Evolutionary conservation across 2,888 invertebrate species (phyloP).

Genomic region (Pterostichus niger): DNA sequence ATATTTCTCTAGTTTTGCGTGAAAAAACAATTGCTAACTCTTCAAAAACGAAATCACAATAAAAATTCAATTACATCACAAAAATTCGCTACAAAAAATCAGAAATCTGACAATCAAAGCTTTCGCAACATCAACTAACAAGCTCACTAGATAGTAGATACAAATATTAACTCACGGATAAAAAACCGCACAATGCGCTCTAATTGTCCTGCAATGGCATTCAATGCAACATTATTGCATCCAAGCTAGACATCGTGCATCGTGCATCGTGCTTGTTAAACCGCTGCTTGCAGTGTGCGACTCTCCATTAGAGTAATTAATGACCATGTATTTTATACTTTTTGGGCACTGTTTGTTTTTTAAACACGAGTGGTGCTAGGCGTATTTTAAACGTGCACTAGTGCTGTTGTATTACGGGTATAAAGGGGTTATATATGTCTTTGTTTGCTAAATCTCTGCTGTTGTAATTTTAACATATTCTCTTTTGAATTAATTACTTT

Average conservation of each 20-base stretch:
- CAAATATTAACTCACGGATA: not conserved
- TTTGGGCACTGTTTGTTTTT: not conserved
- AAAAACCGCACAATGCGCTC: slow-evolving; percentile 22
- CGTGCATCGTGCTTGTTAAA: not conserved
- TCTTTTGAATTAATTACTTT: not conserved
- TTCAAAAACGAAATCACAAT: too few species aligned
- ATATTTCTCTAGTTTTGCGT: too few species aligned
- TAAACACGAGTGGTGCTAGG: not conserved
- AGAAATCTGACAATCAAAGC: too few species aligned
- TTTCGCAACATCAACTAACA: too few species aligned
- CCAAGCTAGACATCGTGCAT: not conserved
- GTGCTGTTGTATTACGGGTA: not conserved
- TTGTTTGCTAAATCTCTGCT: not conserved
- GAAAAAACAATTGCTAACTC: too few species aligned
- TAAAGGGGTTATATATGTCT: slow-evolving; percentile 7
- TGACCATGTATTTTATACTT: slow-evolving; percentile 16
- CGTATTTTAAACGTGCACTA: not conserved
- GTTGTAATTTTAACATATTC: not conserved
- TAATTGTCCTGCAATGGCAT: not conserved
- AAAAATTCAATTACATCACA: too few species aligned
- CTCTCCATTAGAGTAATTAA: slow-evolving; percentile 25
- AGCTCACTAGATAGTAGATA: too few species aligned
- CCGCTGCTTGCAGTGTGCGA: slow-evolving; percentile 1
- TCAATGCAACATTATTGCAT: slow-evolving; percentile 9
- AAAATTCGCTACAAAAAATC: too few species aligned